Evolutionary conservation across 2,113 vertebrate species (phyloP), one percentile per base, ranked within the genome.

Genomic region (Pandion haliaetus): DNA sequence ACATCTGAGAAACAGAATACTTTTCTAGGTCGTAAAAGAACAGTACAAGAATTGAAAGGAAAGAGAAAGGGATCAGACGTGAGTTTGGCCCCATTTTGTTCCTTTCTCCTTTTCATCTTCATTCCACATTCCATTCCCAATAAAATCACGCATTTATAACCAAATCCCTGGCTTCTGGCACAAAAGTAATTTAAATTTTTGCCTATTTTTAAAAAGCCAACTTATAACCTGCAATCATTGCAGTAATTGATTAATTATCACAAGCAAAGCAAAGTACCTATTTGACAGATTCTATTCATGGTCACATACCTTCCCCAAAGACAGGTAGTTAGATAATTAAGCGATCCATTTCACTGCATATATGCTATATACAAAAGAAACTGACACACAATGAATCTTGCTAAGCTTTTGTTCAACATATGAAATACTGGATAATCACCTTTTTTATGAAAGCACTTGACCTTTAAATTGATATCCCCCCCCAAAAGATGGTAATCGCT

Each of bases 381-480:
- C 88, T 85, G 95, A 80, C 96, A 93, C 96, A 97, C 92, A 96
- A 96, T 96, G 97, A 98, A 97, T 96, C 95, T 90, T 96, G 83
- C 85, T 96, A 95, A 82, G 96, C 97, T 98, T 98, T 97, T 95
- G 94, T 98, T 98, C 96, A 74, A 96, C 91, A 83, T 95, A 97
- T 96, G 97, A 98, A 98, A 98, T 97, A 98, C 88, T 89, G 95
- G 97, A 96, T 98, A 98, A 98, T 98, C 96, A 94, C 97, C 93
- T 96, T 95, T 98, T 96, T 98, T 98, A 98, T 97, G 96, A 97
- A 98, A 96, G 95, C 93, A 95, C 94, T 98, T 98, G 98, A 98
- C 98, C 98, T 98, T 98, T 98, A 97, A 97, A 98, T 98, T 97
- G 95, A 96, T 97, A 98, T 94, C 63, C 81, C 72, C 70, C 89